phyloP scores from a whole-genome alignment of 92 coral and sea anemone species.

The Phenganax marumi region DNA sequence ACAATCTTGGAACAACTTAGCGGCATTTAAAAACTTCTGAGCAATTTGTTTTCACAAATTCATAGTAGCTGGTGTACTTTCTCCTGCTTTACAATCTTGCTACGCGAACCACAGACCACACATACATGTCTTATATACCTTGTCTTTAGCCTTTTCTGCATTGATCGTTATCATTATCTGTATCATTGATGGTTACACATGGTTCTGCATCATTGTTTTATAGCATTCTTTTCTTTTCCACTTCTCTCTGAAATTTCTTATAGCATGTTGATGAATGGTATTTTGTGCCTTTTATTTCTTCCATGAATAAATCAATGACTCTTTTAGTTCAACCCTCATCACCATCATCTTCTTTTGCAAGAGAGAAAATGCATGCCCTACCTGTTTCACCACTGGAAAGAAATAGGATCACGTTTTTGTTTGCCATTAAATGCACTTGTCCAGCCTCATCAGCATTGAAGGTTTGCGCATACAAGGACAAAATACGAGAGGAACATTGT shows the following conservation, averaged over 20 bases:
- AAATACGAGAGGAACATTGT: not conserved
- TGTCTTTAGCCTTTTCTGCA: not conserved
- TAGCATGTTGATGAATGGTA: constrained; percentile 15
- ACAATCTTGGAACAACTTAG: constrained; percentile 6
- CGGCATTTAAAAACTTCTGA: constrained; percentile 10
- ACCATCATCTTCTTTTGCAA: not conserved
- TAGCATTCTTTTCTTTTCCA: not conserved
- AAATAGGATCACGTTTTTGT: not conserved
- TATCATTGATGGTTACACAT: not conserved
- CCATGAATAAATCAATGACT: not conserved
- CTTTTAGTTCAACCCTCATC: not conserved
- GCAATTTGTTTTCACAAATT: constrained; percentile 6
- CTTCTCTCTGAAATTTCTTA: constrained; percentile 5
- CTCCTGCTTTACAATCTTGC: constrained; percentile 5
- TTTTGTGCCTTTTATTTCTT: not conserved
- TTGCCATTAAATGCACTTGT: not conserved
- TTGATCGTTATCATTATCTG: constrained; percentile 5
- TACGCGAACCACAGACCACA: not conserved
- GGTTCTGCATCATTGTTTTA: not conserved
- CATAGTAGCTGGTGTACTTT: not conserved
- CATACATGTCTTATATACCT: not conserved
- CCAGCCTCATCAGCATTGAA: not conserved
- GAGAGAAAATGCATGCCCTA: not conserved
- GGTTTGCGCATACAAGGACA: not conserved
- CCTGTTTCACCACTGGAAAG: constrained; percentile 1